Conservation (phyloP, 2,888 invertebrate species). For the Melanostoma mellinum region DNA sequence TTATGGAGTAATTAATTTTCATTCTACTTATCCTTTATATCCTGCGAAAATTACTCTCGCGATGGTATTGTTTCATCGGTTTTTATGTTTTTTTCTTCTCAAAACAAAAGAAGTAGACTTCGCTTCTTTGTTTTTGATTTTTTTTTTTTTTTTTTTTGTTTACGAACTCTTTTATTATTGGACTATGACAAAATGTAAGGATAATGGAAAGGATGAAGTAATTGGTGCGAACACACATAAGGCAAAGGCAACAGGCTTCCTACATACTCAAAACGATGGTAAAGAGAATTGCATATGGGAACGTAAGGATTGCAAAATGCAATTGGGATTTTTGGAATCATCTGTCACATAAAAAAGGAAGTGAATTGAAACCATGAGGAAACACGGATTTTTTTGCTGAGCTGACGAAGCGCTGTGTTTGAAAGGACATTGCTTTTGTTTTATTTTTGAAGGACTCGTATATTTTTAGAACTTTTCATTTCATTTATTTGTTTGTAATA, state of each 20-base stretch:
- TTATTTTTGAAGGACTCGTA: constrained; percentile 51
- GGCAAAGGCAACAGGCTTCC: constrained; percentile 63
- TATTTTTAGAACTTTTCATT: constrained; percentile 35
- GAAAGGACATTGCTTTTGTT: constrained; percentile 40
- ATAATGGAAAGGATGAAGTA: constrained; percentile 61
- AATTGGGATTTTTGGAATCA: constrained; percentile 54
- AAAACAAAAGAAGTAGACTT: constrained; percentile 65
- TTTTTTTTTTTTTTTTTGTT: constrained; percentile 24
- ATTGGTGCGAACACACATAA: constrained; percentile 42
- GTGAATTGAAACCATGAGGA: constrained; percentile 44
- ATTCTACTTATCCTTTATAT: constrained; percentile 58
- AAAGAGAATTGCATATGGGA: constrained; percentile 40
- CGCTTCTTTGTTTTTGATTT: constrained; percentile 37
- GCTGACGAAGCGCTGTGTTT: not conserved
- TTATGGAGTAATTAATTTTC: constrained; percentile 80
- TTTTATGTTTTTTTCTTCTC: constrained; percentile 21
- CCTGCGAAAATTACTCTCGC: constrained; percentile 52
- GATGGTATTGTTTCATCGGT: constrained; percentile 58
- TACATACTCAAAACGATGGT: not conserved
- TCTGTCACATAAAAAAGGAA: constrained; percentile 50
- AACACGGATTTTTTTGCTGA: constrained; percentile 9
- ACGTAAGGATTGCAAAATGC: constrained; percentile 45
- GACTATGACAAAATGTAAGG: constrained; percentile 48
- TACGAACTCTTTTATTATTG: not conserved
- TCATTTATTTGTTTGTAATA: constrained; percentile 63